These are phyloP conservation scores for Diuraphis noxia DNA, from an alignment of 1,140 invertebrate species.

Conservation along the genomic window DNA sequence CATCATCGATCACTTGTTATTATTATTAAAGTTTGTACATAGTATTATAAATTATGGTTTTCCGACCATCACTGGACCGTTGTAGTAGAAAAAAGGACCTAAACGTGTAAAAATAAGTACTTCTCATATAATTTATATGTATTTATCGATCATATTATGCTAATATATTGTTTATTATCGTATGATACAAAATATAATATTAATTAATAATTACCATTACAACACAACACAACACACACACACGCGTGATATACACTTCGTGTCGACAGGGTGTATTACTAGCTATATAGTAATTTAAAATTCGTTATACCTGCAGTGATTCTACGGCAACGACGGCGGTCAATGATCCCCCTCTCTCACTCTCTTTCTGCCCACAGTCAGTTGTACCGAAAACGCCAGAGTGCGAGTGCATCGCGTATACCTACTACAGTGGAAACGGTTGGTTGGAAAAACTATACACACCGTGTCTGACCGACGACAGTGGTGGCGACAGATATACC, in stretches of 20 bases:
- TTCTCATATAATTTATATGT: neutral
- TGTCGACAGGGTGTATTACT: neutral
- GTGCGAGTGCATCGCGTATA: neutral
- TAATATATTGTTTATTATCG: neutral
- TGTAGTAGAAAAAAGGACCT: neutral
- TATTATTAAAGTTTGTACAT: neutral
- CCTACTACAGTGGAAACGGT: slow-evolving; percentile 27
- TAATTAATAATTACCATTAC: neutral
- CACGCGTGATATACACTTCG: neutral
- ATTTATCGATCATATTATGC: neutral
- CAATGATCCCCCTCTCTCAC: slow-evolving; percentile 37
- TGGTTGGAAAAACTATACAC: slow-evolving; percentile 24
- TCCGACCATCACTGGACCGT: neutral
- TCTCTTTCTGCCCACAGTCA: neutral
- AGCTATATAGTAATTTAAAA: slow-evolving; percentile 43
- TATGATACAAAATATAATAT: slow-evolving; percentile 12
- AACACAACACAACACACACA: neutral
- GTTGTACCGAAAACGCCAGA: slow-evolving; percentile 1
- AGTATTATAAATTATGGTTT: neutral
- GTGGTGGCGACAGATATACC: slow-evolving; percentile 5
- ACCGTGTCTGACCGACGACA: neutral
- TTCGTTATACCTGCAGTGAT: slow-evolving; percentile 39
- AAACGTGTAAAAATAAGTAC: neutral
- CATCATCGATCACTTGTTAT: neutral
- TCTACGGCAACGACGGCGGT: slow-evolving; percentile 7